Evolutionary conservation across 2,888 invertebrate genomes (phyloP).

Genomic region (Temnothorax unifasciatus): DNA sequence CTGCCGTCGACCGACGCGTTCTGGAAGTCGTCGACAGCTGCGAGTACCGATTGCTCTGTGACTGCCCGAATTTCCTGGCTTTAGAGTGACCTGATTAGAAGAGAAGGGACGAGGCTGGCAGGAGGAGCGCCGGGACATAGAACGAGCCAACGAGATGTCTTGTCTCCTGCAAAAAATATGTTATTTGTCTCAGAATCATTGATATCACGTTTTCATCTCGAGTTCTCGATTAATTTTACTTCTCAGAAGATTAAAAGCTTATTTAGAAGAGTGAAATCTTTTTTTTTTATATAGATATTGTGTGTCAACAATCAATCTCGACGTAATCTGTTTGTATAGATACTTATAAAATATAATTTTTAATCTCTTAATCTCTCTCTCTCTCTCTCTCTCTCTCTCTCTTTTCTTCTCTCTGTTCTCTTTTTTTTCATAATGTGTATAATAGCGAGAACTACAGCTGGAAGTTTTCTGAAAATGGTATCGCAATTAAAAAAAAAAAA

Average conservation of each 20-base stretch:
- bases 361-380: not conserved
- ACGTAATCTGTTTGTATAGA: not conserved
- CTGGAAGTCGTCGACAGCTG: constrained; percentile 42
- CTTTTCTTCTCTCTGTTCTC: not conserved
- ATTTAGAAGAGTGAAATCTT: not conserved
- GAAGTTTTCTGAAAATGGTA: not conserved
- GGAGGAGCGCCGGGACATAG: not conserved
- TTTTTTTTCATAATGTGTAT: not conserved
- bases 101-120: not conserved
- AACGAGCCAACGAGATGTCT: not conserved
- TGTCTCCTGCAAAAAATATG: no score
- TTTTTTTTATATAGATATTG: not conserved
- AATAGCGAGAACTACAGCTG: not conserved
- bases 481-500: not conserved
- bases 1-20: constrained; percentile 12
- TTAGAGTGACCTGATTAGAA: no score
- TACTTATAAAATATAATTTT: constrained; percentile 3
- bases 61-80: not conserved
- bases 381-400: no score
- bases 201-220: not conserved
- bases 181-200: not conserved
- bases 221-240: not conserved
- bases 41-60: not conserved
- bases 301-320: not conserved
- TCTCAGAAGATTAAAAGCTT: not conserved